Conservation (phyloP, 2,888 invertebrate genomes). For the Graphium colonna region DNA sequence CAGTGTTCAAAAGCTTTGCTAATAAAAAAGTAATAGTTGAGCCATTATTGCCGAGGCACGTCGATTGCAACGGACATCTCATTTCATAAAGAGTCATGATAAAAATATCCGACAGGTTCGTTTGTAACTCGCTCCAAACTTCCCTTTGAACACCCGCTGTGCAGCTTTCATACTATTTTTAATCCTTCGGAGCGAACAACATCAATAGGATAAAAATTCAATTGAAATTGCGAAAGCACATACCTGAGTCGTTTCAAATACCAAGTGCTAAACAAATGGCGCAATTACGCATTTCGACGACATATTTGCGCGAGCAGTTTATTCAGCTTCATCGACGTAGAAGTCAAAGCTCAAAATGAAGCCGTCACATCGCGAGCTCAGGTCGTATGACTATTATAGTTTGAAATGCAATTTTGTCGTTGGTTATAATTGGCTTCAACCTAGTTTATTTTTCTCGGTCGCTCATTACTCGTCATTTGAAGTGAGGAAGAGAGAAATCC, state of each 20-base stretch:
- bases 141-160: neutral
- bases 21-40: neutral
- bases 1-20: neutral
- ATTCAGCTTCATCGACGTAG: neutral
- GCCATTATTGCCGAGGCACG: neutral
- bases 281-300: neutral
- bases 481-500: slow-evolving; percentile 22
- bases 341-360: slow-evolving; percentile 11
- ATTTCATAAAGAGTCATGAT: neutral
- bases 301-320: neutral
- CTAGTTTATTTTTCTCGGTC: slow-evolving; percentile 21
- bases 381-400: slow-evolving; percentile 2
- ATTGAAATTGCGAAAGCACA: neutral
- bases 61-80: neutral
- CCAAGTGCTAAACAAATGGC: neutral
- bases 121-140: neutral
- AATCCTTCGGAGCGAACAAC: neutral
- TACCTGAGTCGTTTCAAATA: neutral
- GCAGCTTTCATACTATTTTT: neutral
- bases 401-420: slow-evolving; percentile 11
- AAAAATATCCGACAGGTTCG: neutral
- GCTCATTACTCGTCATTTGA: slow-evolving; percentile 22
- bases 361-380: neutral
- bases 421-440: slow-evolving; percentile 21
- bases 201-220: neutral